A percentile compares a stretch with the other conserved stretches of the same genome.
These are phyloP conservation scores for Teleopsis dalmanni DNA, from an alignment of 1,140 invertebrate genomes.

Conservation along the genomic window DNA sequence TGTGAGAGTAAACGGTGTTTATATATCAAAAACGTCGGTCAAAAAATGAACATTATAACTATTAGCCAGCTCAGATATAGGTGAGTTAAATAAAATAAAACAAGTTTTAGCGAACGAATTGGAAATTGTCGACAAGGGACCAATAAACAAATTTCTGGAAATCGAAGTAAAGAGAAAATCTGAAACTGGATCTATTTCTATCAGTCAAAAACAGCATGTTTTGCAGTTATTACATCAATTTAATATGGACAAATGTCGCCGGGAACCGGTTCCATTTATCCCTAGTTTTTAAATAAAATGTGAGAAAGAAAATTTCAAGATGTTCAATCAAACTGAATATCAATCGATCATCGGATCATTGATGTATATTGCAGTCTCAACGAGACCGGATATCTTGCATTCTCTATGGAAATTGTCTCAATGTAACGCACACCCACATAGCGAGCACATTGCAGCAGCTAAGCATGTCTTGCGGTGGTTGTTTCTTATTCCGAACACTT, in stretches of 20 bases:
- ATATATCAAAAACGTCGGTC: conserved; percentile 23
- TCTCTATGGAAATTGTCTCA: conserved; percentile 4
- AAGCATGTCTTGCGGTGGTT: conserved; percentile 6
- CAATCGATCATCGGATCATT: conserved; percentile 2
- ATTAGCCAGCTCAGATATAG: not conserved
- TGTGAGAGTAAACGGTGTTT: conserved; percentile 13
- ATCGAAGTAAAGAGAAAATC: conserved; percentile 24
- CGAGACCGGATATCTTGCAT: conserved; percentile 9
- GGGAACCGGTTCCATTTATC: not conserved
- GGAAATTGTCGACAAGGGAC: conserved; percentile 22
- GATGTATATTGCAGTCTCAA: conserved; percentile 6
- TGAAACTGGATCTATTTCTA: conserved; percentile 4
- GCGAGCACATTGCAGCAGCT: not conserved
- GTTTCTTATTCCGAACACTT: no score
- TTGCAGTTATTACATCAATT: not conserved
- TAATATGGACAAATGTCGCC: conserved; percentile 4
- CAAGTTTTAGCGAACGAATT: conserved; percentile 13
- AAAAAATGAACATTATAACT: conserved; percentile 8
- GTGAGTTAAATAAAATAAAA: not conserved
- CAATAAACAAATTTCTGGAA: conserved; percentile 26
- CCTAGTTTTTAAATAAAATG: conserved; percentile 3
- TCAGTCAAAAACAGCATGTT: conserved; percentile 15
- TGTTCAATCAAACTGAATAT: not conserved
- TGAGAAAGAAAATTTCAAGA: not conserved
- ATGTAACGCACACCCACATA: not conserved